Conservation (phyloP, 2,113 vertebrate species). For the Prunella himalayana region DNA sequence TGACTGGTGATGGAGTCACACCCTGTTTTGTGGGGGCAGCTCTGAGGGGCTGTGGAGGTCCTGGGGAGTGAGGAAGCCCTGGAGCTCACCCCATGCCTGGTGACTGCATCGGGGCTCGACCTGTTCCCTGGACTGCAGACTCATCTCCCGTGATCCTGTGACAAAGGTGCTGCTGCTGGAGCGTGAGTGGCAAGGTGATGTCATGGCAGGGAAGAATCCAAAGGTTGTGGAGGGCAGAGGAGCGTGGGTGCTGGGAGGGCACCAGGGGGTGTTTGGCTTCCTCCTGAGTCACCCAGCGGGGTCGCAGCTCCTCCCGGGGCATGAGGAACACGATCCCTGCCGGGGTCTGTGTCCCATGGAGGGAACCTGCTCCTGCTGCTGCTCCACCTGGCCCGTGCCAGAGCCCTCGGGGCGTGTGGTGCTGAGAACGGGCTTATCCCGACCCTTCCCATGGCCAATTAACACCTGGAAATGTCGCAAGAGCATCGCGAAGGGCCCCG, state of each 20-base stretch:
- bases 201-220: not conserved
- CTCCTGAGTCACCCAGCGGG: not conserved
- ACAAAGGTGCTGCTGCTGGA: not conserved
- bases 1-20: not conserved
- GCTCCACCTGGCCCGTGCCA: rapidly evolving
- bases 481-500: not conserved
- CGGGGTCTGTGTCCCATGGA: rapidly evolving
- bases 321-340: rapidly evolving
- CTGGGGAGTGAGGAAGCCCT: not conserved
- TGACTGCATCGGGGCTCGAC: rapidly evolving
- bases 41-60: not conserved
- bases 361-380: not conserved
- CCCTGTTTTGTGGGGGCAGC: not conserved
- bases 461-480: not conserved
- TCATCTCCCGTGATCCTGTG: not conserved
- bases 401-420: rapidly evolving
- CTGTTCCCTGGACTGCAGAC: not conserved
- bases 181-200: not conserved
- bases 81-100: not conserved
- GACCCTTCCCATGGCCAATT: rapidly evolving
- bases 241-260: not conserved
- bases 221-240: not conserved
- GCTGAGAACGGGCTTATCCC: not conserved
- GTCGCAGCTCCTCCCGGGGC: not conserved
- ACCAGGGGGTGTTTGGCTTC: not conserved